Evolutionary conservation across 2,113 vertebrate genomes (phyloP), one percentile per base, ranked within the genome.

Genomic region (Taurulus bubalis): DNA sequence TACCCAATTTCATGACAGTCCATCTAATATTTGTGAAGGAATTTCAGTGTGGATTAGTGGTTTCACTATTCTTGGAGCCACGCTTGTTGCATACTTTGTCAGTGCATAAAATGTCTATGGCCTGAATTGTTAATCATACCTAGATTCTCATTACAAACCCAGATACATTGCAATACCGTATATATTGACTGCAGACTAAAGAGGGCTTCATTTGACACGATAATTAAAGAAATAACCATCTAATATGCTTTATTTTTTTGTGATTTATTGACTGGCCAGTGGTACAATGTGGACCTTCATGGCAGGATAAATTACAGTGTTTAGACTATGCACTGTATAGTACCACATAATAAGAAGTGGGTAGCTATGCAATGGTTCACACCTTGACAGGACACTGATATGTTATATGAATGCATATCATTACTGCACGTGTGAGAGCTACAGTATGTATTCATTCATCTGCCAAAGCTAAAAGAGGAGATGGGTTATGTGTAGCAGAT

Each of bases 381-480:
- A 72, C 47, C 28, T 38, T 67, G 55, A 28, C 28, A 69, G 30
- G 65, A 24, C 6, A 40, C 76, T 65, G 40, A 40, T 58, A 63
- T 26, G 55, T 24, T 51, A 47, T 42, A 11, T 2, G 18, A 78
- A 58, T 34, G n/a, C 15, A 42, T 72, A 47, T 30, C 20, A 67
- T 85, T 36, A 68, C 22, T 20, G 8, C 12, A 24, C 20, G 68
- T 66, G 24, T 64, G 12, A 65, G 15, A 67, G 47, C 38, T 47
- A 4, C 2, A 18, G 30, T 64, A 18, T 66, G 30, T 73, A n/a
- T 47, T 77, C 9, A 56, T 62, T 59, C 22, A 55, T 72, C 7
- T 63, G 30, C 12, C 85, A 95, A 94, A 87, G 34, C 58, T 94
- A 16, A 92, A 84, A 69, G 92, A 94, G 75, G 82, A 91, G 65